These are phyloP conservation scores for Neoaliturus tenellus DNA, from an alignment of 2,888 invertebrate genomes.

Conservation along the genomic window DNA sequence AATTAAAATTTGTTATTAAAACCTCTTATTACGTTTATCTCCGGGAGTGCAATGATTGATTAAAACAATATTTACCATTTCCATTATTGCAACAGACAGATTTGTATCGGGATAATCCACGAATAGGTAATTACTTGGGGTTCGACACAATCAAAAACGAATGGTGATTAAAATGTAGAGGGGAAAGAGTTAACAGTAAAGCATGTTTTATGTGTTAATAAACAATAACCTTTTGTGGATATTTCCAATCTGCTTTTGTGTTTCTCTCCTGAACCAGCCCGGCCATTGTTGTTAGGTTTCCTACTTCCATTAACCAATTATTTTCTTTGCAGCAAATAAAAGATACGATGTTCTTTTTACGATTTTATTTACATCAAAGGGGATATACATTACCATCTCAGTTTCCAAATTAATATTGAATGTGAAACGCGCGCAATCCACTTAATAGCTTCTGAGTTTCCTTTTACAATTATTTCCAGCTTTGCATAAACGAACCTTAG, in stretches of 20 bases:
- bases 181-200: conserved; percentile 25
- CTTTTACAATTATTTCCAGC: too few species aligned
- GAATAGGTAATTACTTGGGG: conserved; percentile 23
- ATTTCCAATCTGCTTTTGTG: conserved; percentile 33
- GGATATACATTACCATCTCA: background rate
- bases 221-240: conserved; percentile 35
- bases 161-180: conserved; percentile 28
- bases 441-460: too few species aligned
- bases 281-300: conserved; percentile 11
- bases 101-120: background rate
- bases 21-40: conserved; percentile 29
- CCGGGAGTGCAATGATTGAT: conserved; percentile 33
- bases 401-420: background rate
- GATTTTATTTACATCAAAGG: background rate
- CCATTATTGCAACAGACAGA: conserved; percentile 32
- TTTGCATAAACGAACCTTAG: too few species aligned
- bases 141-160: background rate
- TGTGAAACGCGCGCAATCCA: background rate
- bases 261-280: background rate
- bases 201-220: conserved; percentile 35
- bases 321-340: conserved; percentile 24
- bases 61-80: conserved; percentile 27
- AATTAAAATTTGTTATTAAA: conserved; percentile 27
- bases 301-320: conserved; percentile 27
- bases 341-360: background rate